phyloP scores from a whole-genome alignment of 2,888 invertebrate genomes.

The Agonopterix arenella region DNA sequence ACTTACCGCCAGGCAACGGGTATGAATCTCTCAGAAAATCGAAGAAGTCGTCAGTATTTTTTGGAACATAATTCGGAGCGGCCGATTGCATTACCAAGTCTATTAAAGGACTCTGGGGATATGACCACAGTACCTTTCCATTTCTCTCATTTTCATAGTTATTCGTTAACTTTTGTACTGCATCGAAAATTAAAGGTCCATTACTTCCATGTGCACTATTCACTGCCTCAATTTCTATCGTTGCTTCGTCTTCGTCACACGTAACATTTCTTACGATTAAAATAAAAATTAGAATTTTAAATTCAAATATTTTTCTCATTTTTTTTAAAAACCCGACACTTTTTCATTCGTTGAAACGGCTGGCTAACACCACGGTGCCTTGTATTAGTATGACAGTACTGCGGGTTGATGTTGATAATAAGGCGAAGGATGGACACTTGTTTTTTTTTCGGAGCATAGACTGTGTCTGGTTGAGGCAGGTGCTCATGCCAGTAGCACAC shows the following conservation, averaged over 20 bases:
- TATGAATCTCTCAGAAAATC: conserved; percentile 33
- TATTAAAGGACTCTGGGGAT: conserved; percentile 21
- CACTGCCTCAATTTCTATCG: conserved; percentile 9
- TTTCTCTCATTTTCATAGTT: conserved; percentile 9
- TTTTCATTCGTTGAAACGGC: background rate
- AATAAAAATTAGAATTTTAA: background rate
- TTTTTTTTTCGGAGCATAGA: too few relatives aligned
- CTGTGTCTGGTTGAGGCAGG: too few relatives aligned
- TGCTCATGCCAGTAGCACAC: too few relatives aligned
- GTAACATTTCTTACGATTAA: background rate
- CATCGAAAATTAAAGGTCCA: background rate
- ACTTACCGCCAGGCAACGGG: conserved; percentile 33
- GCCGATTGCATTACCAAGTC: conserved; percentile 24
- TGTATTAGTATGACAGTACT: background rate
- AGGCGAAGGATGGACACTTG: too few relatives aligned
- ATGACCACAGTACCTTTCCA: conserved; percentile 24
- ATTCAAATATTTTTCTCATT: background rate
- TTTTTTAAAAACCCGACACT: too few relatives aligned
- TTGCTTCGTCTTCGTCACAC: conserved; percentile 20
- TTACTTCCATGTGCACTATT: conserved; percentile 6
- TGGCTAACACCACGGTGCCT: background rate
- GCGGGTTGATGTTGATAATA: too few relatives aligned
- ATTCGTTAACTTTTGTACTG: conserved; percentile 3
- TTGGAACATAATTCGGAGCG: conserved; percentile 22
- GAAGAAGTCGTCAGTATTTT: conserved; percentile 24